Evolutionary conservation across 2,888 invertebrate species (phyloP).

Genomic region (Cosmopolites sordidus): DNA sequence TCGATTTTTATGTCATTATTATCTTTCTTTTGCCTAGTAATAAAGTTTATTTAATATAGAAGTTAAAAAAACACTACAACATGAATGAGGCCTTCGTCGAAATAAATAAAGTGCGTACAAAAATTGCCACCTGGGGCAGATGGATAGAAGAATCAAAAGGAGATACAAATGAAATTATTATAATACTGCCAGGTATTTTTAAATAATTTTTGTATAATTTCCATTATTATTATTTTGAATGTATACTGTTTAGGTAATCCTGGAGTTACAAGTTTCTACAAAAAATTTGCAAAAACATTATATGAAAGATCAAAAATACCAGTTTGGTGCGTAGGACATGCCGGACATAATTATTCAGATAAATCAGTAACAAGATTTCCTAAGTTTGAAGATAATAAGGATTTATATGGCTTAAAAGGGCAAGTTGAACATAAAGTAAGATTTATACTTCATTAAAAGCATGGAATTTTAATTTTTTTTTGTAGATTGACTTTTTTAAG

Average conservation of each 20-base stretch:
- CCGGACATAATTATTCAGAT: conserved; percentile 74
- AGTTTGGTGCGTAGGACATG: conserved; percentile 77
- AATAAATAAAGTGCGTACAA: conserved; percentile 67
- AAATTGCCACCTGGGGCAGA: conserved; percentile 67
- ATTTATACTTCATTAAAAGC: background rate
- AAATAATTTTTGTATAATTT: background rate
- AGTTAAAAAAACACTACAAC: no score
- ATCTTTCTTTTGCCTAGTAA: no score
- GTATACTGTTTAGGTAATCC: conserved; percentile 62
- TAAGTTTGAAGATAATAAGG: conserved; percentile 52
- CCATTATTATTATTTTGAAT: background rate
- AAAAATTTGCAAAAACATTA: conserved; percentile 63
- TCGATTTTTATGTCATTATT: no score
- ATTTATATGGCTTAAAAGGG: conserved; percentile 69
- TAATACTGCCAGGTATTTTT: conserved; percentile 74
- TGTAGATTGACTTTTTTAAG: conserved; percentile 63
- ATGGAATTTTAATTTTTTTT: background rate
- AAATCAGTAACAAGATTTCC: conserved; percentile 51
- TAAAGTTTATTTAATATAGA: no score
- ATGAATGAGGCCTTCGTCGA: conserved; percentile 51
- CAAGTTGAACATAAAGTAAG: conserved; percentile 74
- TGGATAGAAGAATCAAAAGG: conserved; percentile 60
- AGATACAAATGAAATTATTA: conserved; percentile 54
- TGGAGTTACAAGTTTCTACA: conserved; percentile 77
- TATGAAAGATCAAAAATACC: conserved; percentile 59